Base-by-base conservation (phyloP, 1,140 invertebrate species). In the Drosophila santomea region DNA sequence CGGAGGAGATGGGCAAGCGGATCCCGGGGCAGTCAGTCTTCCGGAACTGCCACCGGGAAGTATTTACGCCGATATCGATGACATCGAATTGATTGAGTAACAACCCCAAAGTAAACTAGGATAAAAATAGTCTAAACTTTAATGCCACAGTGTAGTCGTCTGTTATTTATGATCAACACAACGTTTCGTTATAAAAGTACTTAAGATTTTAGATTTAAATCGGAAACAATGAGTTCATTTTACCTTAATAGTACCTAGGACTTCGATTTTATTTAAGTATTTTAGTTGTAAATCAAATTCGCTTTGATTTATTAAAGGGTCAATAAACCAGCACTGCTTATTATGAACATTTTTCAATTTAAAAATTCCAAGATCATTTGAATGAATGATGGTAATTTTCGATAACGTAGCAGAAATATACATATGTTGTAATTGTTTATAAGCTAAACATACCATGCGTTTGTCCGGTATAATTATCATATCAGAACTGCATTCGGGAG, bases 51-150 rank as follows among this genome's bases (percentile, higher is more conserved):
- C 84, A 7, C 84, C 85, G 12, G 84, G 89, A 11, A 89, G 66
- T 32, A 78, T 91, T 17, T 91, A 72, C 36, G 85, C 85, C 3
- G 90, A 91, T 45, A 90, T 91, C 12, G 90, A 91, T 75, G 90
- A 91, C 60, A 91, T 91, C 14, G 90, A 90, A 44, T 71, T 91
- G 25, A 89, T 91, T 28, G 90, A 91, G 60, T 91, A 90, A 67
- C 7, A 45, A 32, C 12, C 41, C 4, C 6, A 3, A 20, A 62
- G 23, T 32, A 52, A 15, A 61, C 39, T 5, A 56, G n/a, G 20
- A 35, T 80, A 50, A 61, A 61, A 55, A 54, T 52, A 60, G 38
- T 11, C 64, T 68, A 25, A 61, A 8, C 17, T 28, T 28, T 35
- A 50, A 76, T 54, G 58, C 44, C 58, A 58, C 60, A 62, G 43